phyloP scores from a whole-genome alignment of 1,140 invertebrate genomes.

The Drosophila malerkotliana region DNA sequence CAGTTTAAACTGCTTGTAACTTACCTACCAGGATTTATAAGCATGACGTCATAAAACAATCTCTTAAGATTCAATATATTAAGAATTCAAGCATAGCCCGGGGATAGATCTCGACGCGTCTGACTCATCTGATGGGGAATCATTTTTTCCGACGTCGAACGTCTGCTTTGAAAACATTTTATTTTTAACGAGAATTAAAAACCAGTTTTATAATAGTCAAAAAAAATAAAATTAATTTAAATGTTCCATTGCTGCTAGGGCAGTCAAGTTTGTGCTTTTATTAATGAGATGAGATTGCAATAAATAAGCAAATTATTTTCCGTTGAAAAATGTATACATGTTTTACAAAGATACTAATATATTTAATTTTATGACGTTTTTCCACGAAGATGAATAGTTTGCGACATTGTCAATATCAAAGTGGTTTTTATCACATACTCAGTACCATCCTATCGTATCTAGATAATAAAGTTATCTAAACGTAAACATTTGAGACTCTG shows the following conservation, averaged over 20 bases:
- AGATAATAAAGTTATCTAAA: too few relatives aligned
- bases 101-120: slow-evolving; percentile 8
- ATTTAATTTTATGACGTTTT: too few relatives aligned
- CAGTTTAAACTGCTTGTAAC: slow-evolving; percentile 29
- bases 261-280: background rate
- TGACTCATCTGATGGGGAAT: slow-evolving; percentile 30
- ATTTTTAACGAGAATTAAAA: slow-evolving; percentile 29
- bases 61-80: slow-evolving; percentile 10
- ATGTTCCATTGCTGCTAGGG: slow-evolving; percentile 16
- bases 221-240: slow-evolving; percentile 26
- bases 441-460: too few relatives aligned
- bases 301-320: background rate
- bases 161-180: slow-evolving; percentile 1
- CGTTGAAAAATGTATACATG: background rate
- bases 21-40: background rate
- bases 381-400: too few relatives aligned
- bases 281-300: background rate
- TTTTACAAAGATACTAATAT: background rate
- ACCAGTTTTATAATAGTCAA: slow-evolving; percentile 32
- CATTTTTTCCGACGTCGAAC: slow-evolving; percentile 11
- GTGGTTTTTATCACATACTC: background rate
- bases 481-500: too few relatives aligned
- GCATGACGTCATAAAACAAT: slow-evolving; percentile 47
- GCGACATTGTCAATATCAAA: background rate
- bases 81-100: slow-evolving; percentile 11